Evolutionary conservation across 2,888 invertebrate genomes (phyloP).

Genomic region (Habrosyne pyritoides): DNA sequence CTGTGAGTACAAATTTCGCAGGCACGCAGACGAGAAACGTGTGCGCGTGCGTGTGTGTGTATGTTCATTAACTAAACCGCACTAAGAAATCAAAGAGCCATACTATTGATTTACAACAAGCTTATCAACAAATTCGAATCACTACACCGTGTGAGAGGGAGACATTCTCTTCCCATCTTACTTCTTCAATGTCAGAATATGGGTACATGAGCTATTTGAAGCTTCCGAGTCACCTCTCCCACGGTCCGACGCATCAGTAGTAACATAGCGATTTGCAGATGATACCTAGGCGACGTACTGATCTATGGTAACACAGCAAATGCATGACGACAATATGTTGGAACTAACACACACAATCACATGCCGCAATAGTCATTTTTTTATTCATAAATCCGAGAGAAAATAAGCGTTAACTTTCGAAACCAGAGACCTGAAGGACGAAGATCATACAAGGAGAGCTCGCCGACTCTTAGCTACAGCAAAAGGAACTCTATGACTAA

Average conservation of each 20-base stretch:
- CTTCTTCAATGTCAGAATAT: not conserved
- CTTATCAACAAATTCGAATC: constrained; percentile 8
- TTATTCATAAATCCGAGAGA: constrained; percentile 45
- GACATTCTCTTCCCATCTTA: not conserved
- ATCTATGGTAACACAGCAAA: constrained; percentile 29
- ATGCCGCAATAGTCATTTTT: constrained; percentile 47
- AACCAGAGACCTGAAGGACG: constrained; percentile 76
- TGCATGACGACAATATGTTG: constrained; percentile 54
- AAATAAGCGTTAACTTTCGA: constrained; percentile 63
- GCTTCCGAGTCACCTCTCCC: not conserved
- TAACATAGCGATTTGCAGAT: constrained; percentile 43
- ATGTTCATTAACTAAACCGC: constrained; percentile 64
- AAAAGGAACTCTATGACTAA: constrained; percentile 69
- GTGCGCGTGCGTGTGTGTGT: constrained; percentile 77
- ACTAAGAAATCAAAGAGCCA: constrained; percentile 15
- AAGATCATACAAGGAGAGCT: constrained; percentile 67
- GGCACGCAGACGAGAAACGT: constrained; percentile 60
- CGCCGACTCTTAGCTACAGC: constrained; percentile 64
- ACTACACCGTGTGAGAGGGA: constrained; percentile 2
- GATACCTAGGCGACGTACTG: constrained; percentile 24
- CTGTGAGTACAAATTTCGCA: constrained; percentile 55
- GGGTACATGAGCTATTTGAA: not conserved
- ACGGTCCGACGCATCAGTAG: constrained; percentile 34
- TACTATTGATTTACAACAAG: constrained; percentile 8
- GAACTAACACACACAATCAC: constrained; percentile 80